A percentile compares a stretch with the other conserved stretches of the same genome.
These are phyloP conservation scores for Tachuris rubrigastra DNA, from an alignment of 2,113 vertebrate species.

Conservation along the genomic window DNA sequence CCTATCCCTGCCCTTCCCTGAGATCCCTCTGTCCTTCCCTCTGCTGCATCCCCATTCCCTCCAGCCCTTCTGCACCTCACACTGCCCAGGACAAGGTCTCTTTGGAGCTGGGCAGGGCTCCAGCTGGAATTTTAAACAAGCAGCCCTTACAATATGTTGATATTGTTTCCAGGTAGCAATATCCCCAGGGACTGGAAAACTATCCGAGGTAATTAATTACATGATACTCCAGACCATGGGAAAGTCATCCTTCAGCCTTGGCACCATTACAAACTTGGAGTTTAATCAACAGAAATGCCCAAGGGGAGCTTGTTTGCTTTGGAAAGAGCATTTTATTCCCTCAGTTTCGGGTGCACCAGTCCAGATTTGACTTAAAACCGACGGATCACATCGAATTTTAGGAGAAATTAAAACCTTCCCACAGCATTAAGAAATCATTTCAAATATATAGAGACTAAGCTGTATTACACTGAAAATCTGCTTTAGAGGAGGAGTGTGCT, in stretches of 20 bases:
- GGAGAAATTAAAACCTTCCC: not conserved
- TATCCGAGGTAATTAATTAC: fast-evolving
- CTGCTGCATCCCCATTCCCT: not conserved
- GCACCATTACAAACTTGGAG: not conserved
- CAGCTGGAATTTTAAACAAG: not conserved
- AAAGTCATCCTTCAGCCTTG: not conserved
- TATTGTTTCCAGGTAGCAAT: fast-evolving
- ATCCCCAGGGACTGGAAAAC: not conserved
- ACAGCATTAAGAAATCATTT: not conserved
- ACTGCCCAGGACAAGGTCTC: fast-evolving
- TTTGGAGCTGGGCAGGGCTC: not conserved
- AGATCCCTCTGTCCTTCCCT: not conserved
- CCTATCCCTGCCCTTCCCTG: not conserved
- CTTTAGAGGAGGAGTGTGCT: not conserved
- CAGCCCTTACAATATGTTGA: not conserved
- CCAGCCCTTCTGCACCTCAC: not conserved
- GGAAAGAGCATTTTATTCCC: not conserved
- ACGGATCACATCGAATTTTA: not conserved
- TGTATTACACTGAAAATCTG: fast-evolving
- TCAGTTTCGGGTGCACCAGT: not conserved
- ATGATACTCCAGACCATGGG: fast-evolving
- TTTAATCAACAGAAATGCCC: not conserved
- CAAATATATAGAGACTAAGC: fast-evolving
- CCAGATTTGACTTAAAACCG: not conserved
- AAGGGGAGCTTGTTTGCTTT: not conserved